phyloP scores from a whole-genome alignment of 1,140 invertebrate genomes.

The Zaprionus gabonicus region DNA sequence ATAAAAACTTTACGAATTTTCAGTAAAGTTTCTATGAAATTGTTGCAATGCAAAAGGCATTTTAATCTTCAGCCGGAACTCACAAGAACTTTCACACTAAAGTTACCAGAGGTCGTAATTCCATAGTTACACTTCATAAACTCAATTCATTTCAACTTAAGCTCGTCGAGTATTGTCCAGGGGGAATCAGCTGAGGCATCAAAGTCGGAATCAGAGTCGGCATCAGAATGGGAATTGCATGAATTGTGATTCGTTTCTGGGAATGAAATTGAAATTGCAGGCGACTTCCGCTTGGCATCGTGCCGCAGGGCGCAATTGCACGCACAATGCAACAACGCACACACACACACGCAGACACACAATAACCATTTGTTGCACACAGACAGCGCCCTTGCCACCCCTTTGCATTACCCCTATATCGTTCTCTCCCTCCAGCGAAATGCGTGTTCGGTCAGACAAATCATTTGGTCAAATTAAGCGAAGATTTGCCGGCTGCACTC shows the following conservation, averaged over 20 bases:
- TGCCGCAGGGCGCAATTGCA: conserved; percentile 34
- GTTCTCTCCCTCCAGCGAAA: neutral
- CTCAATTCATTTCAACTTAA: neutral
- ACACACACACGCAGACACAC: conserved; percentile 33
- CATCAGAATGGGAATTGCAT: neutral
- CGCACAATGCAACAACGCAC: neutral
- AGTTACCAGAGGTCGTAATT: neutral
- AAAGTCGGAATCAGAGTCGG: neutral
- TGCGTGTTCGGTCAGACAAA: conserved; percentile 33
- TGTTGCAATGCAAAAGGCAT: neutral
- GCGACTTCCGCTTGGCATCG: conserved; percentile 67
- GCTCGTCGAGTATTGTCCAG: neutral
- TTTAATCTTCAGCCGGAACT: neutral
- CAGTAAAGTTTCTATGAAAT: neutral
- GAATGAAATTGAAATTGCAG: conserved; percentile 51
- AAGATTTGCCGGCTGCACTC: conserved; percentile 30
- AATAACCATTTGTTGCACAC: conserved; percentile 56
- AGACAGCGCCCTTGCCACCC: neutral
- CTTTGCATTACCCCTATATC: no score
- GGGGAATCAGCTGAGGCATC: neutral
- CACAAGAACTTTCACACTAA: neutral
- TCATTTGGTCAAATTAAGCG: conserved; percentile 50
- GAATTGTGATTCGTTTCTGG: conserved; percentile 29
- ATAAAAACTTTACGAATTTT: no score
- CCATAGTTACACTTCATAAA: neutral